Percentiles rank a stretch among this genome's conserved stretches.
These are phyloP conservation scores for Tyrannus savana DNA, from an alignment of 2,113 vertebrate genomes.

Conservation along the genomic window DNA sequence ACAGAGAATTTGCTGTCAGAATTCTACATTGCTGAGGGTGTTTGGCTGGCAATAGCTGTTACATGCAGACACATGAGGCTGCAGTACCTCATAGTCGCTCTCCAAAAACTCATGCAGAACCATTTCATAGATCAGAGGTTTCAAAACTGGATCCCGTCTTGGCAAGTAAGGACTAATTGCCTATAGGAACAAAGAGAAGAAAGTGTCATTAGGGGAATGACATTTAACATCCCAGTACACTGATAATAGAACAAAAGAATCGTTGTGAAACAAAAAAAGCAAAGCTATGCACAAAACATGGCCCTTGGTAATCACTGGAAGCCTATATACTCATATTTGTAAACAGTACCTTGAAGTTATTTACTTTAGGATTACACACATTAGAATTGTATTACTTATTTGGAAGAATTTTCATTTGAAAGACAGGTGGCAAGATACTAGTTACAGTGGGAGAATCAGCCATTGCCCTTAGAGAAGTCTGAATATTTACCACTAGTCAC, in stretches of 20 bases:
- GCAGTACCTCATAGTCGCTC: constrained; percentile 92
- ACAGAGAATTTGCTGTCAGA: neutral
- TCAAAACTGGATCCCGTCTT: constrained; percentile 91
- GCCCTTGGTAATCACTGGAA: neutral
- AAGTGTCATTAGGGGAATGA: neutral
- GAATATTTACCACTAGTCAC: neutral
- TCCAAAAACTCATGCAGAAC: constrained; percentile 96
- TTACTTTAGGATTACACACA: neutral
- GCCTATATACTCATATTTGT: neutral
- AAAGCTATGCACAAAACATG: neutral
- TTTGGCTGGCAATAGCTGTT: neutral
- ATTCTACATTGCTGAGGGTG: neutral
- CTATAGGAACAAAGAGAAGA: constrained; percentile 64
- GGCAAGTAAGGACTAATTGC: constrained; percentile 97
- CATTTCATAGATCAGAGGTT: constrained; percentile 98
- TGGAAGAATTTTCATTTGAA: neutral
- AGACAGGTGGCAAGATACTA: neutral
- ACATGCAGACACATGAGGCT: neutral
- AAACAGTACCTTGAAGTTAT: neutral
- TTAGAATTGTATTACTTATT: neutral
- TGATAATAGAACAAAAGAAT: neutral
- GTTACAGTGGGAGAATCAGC: neutral
- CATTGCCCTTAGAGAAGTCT: neutral
- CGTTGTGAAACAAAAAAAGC: neutral
- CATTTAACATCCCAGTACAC: neutral